phyloP scores from a whole-genome alignment of 2,113 vertebrate genomes.

The Anser cygnoides region DNA sequence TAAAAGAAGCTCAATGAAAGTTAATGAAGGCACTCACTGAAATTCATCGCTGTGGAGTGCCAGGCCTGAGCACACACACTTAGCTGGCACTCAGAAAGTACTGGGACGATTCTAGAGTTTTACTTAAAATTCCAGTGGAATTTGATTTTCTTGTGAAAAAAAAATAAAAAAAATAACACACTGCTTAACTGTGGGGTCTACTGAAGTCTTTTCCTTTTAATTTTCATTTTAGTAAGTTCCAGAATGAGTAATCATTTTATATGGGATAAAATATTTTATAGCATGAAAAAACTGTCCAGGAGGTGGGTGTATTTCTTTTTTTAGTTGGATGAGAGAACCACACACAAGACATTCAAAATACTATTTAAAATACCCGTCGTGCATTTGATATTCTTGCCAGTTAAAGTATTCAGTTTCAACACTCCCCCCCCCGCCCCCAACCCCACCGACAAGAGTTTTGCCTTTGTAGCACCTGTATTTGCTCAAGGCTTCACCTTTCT shows the following conservation, averaged over 20 bases:
- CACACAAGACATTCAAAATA: background rate
- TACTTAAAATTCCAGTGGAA: background rate
- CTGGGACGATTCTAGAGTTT: background rate
- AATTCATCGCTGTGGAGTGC: background rate
- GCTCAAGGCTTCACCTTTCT: background rate
- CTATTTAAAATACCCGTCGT: background rate
- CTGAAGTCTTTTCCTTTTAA: background rate
- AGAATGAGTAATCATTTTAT: background rate
- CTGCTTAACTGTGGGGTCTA: background rate
- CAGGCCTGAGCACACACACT: fast-evolving
- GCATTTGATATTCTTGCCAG: background rate
- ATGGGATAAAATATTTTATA: background rate
- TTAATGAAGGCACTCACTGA: background rate
- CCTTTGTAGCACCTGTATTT: fast-evolving
- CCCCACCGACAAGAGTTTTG: background rate
- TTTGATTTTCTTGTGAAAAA: background rate
- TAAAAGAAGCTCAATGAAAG: background rate
- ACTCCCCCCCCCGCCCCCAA: background rate
- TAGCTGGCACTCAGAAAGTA: background rate
- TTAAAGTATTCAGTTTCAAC: background rate
- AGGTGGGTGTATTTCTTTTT: background rate
- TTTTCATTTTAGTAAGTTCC: background rate
- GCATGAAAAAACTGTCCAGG: background rate
- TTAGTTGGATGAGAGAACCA: background rate
- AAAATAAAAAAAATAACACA: background rate